A percentile compares a stretch with the other conserved stretches of the same genome.
phyloP scores from a whole-genome alignment of 2,797 vertebrate genomes.

The Mionectes olivaceus region DNA sequence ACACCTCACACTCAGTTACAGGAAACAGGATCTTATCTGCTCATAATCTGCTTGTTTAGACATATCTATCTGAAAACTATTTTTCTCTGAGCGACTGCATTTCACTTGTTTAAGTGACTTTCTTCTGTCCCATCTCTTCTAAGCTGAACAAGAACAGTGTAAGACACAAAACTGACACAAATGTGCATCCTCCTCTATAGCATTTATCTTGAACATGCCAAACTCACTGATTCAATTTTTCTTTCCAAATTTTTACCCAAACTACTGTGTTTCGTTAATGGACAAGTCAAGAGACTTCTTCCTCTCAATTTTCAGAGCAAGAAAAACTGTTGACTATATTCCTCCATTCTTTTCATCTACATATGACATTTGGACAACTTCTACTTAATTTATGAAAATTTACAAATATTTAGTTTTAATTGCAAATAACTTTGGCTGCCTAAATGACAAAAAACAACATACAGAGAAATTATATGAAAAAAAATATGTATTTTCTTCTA shows the following conservation, averaged over 20 bases:
- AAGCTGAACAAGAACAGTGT: neutral
- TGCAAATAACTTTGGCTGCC: neutral
- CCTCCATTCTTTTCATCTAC: neutral
- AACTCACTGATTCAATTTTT: neutral
- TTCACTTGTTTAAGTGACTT: neutral
- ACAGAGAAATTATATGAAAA: neutral
- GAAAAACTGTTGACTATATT: neutral
- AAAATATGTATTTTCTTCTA: constrained; percentile 58
- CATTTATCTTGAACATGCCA: neutral
- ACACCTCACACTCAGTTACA: neutral
- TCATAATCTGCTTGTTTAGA: neutral
- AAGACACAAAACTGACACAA: neutral
- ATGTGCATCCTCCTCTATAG: neutral
- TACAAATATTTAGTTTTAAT: neutral
- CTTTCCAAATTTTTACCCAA: neutral
- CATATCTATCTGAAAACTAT: neutral
- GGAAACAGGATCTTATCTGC: neutral
- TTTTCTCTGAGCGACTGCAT: neutral
- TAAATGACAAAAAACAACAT: neutral
- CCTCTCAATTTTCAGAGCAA: neutral
- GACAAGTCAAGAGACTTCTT: neutral
- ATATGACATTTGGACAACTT: neutral
- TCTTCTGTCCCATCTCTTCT: neutral
- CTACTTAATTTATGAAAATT: neutral
- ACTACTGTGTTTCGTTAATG: neutral